Evolutionary conservation across 2,797 vertebrate genomes (phyloP).

Genomic region (Carcharodon carcharias): DNA sequence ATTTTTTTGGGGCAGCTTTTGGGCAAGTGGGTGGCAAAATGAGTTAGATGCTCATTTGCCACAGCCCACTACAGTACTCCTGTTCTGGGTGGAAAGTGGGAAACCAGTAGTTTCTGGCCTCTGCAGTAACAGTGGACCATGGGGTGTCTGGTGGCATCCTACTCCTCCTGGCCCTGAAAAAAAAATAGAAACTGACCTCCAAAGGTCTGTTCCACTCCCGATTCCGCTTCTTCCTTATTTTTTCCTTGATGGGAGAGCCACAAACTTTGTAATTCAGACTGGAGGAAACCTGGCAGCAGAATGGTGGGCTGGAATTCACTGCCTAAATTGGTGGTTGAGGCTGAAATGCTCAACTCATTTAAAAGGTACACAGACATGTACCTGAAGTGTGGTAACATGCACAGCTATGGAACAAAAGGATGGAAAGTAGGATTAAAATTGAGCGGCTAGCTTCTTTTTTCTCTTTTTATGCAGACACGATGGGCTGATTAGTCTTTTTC

Average conservation of each 20-base stretch:
- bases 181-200: neutral
- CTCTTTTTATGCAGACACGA: too few species aligned
- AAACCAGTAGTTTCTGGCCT: neutral
- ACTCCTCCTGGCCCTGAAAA: neutral
- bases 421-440: too few species aligned
- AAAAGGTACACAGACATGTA: too few species aligned
- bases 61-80: too few species aligned
- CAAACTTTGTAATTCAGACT: neutral
- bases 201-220: neutral
- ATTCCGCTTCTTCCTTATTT: neutral
- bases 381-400: too few species aligned
- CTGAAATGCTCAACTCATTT: too few species aligned
- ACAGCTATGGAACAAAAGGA: too few species aligned
- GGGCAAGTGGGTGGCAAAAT: neutral
- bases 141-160: neutral
- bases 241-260: neutral
- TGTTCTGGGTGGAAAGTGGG: neutral
- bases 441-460: too few species aligned
- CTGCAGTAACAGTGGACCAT: neutral
- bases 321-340: too few species aligned
- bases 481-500: too few species aligned
- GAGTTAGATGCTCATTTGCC: neutral
- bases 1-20: neutral
- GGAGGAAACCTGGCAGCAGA: neutral
- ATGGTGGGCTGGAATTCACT: neutral